Conservation (phyloP, 2,113 vertebrate genomes). For the Regulus satrapa region DNA sequence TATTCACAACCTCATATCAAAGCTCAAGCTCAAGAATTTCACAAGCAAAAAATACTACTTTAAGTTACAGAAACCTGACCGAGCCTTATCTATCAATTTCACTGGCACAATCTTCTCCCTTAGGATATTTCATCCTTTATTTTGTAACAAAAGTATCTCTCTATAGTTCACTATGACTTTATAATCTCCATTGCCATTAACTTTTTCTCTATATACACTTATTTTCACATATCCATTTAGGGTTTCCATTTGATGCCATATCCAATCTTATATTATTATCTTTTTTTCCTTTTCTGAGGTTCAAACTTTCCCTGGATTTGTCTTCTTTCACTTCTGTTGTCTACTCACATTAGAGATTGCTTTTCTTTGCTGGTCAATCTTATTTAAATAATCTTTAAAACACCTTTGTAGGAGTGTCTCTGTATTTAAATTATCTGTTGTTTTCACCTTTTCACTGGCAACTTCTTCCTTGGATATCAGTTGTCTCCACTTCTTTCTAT, state of each 20-base stretch:
- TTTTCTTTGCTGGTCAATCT: neutral
- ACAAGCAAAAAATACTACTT: neutral
- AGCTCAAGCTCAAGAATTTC: neutral
- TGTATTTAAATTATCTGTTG: neutral
- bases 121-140: neutral
- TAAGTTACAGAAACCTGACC: neutral
- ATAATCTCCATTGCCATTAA: neutral
- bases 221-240: neutral
- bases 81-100: neutral
- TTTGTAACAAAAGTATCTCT: neutral
- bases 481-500: neutral
- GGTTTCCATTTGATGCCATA: neutral
- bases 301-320: neutral
- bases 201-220: neutral
- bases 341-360: neutral
- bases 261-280: neutral
- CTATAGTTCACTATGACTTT: neutral
- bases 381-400: neutral
- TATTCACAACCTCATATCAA: neutral
- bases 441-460: neutral
- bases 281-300: neutral
- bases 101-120: neutral
- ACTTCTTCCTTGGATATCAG: neutral
- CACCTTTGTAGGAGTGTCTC: neutral
- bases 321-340: neutral